A percentile compares a stretch with the other conserved stretches of the same genome.
phyloP scores from a whole-genome alignment of 2,797 vertebrate genomes.

The Clarias fuscus region DNA sequence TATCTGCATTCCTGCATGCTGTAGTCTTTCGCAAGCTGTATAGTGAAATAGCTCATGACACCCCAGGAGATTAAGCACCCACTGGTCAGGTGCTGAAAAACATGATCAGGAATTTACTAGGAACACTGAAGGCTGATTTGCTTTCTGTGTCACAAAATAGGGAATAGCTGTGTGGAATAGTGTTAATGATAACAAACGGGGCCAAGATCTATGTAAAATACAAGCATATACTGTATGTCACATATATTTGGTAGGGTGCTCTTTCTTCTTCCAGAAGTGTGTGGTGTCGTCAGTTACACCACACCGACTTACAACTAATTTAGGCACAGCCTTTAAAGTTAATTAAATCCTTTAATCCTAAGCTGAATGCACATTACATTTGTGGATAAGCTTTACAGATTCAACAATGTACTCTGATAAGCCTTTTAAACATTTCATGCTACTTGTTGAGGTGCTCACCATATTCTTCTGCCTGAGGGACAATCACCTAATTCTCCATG shows the following conservation, averaged over 20 bases:
- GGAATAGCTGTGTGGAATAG: neutral
- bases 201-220: neutral
- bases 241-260: neutral
- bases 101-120: constrained; percentile 6
- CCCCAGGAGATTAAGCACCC: neutral
- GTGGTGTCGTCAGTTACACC: constrained; percentile 14
- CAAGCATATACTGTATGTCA: neutral
- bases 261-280: constrained; percentile 3
- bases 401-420: constrained; percentile 36
- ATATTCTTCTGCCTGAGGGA: constrained; percentile 32
- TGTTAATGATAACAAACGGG: neutral
- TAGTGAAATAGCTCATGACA: neutral
- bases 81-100: constrained; percentile 18
- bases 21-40: constrained; percentile 37
- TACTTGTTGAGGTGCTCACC: constrained; percentile 37
- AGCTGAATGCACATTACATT: constrained; percentile 33
- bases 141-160: neutral
- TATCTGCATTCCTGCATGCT: constrained; percentile 46
- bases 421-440: constrained; percentile 35
- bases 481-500: constrained; percentile 44
- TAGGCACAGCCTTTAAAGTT: constrained; percentile 27
- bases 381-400: constrained; percentile 30
- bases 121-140: neutral
- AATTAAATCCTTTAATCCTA: constrained; percentile 42
- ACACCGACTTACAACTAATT: constrained; percentile 23